Evolutionary conservation across 1,140 invertebrate species (phyloP), one percentile per base, ranked within the genome.

Genomic region (Pteromalus puparum): DNA sequence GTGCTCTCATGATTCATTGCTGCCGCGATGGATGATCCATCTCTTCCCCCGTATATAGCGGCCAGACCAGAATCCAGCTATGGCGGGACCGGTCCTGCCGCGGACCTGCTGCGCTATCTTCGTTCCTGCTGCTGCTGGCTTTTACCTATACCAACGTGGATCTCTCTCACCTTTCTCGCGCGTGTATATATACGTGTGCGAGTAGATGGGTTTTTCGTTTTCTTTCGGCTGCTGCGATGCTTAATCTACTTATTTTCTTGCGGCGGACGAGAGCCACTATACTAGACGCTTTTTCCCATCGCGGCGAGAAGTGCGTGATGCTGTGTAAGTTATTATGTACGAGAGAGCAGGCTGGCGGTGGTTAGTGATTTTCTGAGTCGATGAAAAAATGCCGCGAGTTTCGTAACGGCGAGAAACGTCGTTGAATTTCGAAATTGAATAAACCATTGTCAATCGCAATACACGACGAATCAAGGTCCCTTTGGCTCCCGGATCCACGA

Each of bases 1-100:
- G 89, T 89, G 86, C 88, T 92, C 87, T 87, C 91, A 92, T 93
- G 92, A 92, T 93, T 92, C 92, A 93, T 93, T 88, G 91, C 90
- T 82, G 89, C 89, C 89, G 89, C 91, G 91, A 92, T 92, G 91
- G 91, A 92, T 92, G 91, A 92, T 92, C 91, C 91, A 91, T 92
- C 91, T 93, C 90, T 91, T 92, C 88, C 89, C 90, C 87, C 88
- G 89, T 34, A 34, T 42, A 42, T 30, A n/a, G 30, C 70, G 30
- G 46, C 18, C 72, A 53, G 73, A 67, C 28, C 61, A 67, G 72
- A 81, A 78, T 73, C 61, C 75, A 74, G 73, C 42, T 28, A 81
- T 85, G 85, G 86, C 83, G 82, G 82, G 86, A 74, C 82, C 86
- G 87, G 87, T 88, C 87, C 87, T 76, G 75, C 87, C 76, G 75